A percentile compares a stretch with the other conserved stretches of the same genome.
Evolutionary conservation across 2,797 vertebrate genomes (phyloP).

Genomic region (Buceros bicornis): DNA sequence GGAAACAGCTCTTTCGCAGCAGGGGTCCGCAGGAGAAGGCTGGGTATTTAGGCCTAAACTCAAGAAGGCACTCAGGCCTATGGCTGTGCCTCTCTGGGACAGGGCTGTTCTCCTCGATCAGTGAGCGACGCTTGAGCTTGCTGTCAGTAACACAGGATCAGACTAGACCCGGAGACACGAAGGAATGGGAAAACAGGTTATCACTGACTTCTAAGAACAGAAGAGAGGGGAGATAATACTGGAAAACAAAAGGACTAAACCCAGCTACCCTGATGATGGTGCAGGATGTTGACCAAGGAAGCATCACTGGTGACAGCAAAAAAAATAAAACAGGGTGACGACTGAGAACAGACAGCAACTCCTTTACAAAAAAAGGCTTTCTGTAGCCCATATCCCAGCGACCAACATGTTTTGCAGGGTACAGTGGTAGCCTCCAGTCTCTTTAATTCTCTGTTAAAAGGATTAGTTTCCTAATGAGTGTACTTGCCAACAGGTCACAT

Average conservation of each 20-base stretch:
- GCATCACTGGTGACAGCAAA: background rate
- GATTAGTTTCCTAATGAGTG: background rate
- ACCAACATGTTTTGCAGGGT: background rate
- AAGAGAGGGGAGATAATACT: background rate
- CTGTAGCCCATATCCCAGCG: background rate
- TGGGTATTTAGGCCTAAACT: background rate
- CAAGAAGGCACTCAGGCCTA: background rate
- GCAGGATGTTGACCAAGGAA: background rate
- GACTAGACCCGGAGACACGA: background rate
- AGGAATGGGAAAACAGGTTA: background rate
- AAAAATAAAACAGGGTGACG: background rate
- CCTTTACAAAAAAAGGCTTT: background rate
- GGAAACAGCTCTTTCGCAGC: background rate
- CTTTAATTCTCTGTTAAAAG: background rate
- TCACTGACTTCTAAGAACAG: background rate
- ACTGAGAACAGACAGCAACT: background rate
- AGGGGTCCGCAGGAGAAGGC: background rate
- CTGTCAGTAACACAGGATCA: background rate
- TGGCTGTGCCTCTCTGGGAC: background rate
- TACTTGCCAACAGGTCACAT: background rate
- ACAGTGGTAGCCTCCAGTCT: background rate
- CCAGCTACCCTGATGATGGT: background rate
- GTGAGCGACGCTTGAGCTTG: background rate
- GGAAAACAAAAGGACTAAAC: slow-evolving; percentile 13
- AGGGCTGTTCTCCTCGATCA: background rate